Base-by-base conservation (phyloP, 2,888 invertebrate genomes). In the Apodemia mormo region DNA sequence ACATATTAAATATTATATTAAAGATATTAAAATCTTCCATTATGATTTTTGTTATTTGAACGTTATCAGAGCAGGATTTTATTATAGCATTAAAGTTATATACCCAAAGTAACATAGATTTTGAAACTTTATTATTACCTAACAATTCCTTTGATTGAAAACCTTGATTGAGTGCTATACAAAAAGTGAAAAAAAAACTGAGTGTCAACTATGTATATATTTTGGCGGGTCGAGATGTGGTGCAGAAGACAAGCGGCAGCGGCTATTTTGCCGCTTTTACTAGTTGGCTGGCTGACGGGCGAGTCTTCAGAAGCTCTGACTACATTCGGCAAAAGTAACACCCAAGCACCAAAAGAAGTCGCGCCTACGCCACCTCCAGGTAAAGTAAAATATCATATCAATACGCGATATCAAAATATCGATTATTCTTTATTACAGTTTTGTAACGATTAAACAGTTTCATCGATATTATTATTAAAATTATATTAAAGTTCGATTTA, bases 281-380 rank as follows among this genome's bases (percentile, higher is more conserved):
- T 94, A 45, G 81, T 82, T 49, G 87, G 87, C 0, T 93, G 91
- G 89, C 81, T 91, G 68, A 88, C 89, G 0, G 91, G 94, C 0
- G 88, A 92, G 65, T 88, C 90, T 9, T 94, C 95, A 1, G 94
- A 95, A 78, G 96, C 96, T 1, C 87, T 96, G 71, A 96, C 96
- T 1, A 95, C 96, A 29, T 96, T 96, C 77, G 96, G 96, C 61
- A 96, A 96, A 85, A 95, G 94, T 72, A 95, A 94, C 80, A 94
- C 95, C 14, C 94, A 93, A 77, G 90, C 94, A 49, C 94, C 95
- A 10, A 94, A 94, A 72, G 88, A 89, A 58, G 90, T 94, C 6
- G 92, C 90, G 43, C 94, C 94, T 49, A 95, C 95, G 9, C 87
- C 94, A 66, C 92, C 94, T 14, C 94, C 94, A 79, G 94, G 96